Base-by-base conservation (phyloP, 1,140 invertebrate genomes). In the Halyomorpha halys region DNA sequence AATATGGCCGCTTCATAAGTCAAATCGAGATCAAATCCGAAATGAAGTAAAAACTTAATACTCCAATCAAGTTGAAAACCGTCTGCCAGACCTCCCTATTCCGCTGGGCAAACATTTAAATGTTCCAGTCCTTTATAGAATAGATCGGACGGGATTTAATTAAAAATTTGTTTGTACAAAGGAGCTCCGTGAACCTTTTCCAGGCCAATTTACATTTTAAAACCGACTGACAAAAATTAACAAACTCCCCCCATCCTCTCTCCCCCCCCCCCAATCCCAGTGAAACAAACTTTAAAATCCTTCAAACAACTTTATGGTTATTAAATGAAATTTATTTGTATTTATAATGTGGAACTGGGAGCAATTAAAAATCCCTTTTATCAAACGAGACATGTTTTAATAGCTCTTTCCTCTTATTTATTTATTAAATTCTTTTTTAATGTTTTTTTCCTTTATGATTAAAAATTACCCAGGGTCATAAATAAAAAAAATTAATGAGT, bases 1-100 rank as follows among this genome's bases (percentile, higher is more conserved):
- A 56, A 56, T 56, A 56, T 56, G 23, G 53, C 23, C 53, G 3
- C 3, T 56, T 3, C 23, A 5, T 56, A 23, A 16, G 3, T 14
- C 51, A 53, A n/a, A 53, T 53, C 21, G n/a, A 53, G n/a, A 23
- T 23, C 53, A 23, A 56, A 56, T 27, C 19, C 18, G 23, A 56
- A 56, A 56, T 56, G 23, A 25, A 23, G 19, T 56, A 39, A 56
- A 56, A 56, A 23, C 53, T 21, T 56, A 56, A 56, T 56, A 56
- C 23, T 25, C 53, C 53, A 56, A 56, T 56, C 21, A 56, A 56
- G 53, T 56, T 18, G 53, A 16, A 56, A 25, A 25, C 53, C 23
- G 5, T 56, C 23, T 5, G 15, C 53, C 2, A 27, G 34, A 39
- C 34, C 11, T 39, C 34, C 34, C 34, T 39, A 4, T 19, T 23